Evolutionary conservation across 2,113 vertebrate species (phyloP), one percentile per base, ranked within the genome.

Genomic region (Calonectris borealis): DNA sequence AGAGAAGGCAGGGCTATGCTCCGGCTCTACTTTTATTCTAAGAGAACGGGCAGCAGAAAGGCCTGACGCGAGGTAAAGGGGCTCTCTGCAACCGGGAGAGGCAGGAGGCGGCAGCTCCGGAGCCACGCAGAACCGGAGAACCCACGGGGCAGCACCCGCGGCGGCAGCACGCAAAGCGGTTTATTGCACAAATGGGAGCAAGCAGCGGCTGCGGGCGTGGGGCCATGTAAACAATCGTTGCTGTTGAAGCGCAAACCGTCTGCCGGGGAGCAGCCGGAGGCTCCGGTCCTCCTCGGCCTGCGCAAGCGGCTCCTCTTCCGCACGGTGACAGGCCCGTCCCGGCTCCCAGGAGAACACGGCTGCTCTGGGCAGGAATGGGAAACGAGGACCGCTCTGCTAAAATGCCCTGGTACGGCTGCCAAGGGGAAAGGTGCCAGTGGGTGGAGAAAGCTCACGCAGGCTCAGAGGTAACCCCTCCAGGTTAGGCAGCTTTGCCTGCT

Each of bases 21-120:
- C 13, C 48, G 48, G 82, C 38, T 86, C n/a, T 26, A 69, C 61
- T 65, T 97, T 95, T 97, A 97, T 95, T 96, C n/a, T 76, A 90
- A 92, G 95, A 88, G 88, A 91, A 93, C 34, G 93, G 83, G 94
- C 73, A 42, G 94, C 71, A 42, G 42, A 31, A 52, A 81, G 71
- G 58, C 83, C 91, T 85, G 69, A 65, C 38, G 21, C 72, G 14
- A 48, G 51, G 81, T 68, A 61, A 52, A 34, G 11, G 26, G 40
- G 49, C 73, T 93, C 62, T 42, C 75, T 32, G 54, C 57, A 44
- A 52, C 49, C 71, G 25, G 46, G 42, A 16, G 60, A 19, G 85
- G 38, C 49, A 29, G 48, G 51, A 26, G 25, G 25, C 16, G 6
- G 42, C 60, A 18, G 64, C 55, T 64, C 75, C 36, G 62, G 34